phyloP scores from a whole-genome alignment of 2,888 invertebrate species.

The Polyommatus iphigenia region DNA sequence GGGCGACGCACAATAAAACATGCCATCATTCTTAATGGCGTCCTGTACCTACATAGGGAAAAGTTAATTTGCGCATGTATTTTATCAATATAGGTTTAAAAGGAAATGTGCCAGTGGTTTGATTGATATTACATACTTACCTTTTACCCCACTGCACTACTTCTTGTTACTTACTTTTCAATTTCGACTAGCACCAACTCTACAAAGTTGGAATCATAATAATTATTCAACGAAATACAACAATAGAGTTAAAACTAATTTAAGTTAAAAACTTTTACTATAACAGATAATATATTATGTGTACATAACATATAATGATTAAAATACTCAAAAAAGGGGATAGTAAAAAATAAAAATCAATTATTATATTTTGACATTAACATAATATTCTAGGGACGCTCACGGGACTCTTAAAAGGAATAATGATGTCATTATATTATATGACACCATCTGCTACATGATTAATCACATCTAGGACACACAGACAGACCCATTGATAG shows the following conservation, averaged over 20 bases:
- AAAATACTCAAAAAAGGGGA: too few species aligned
- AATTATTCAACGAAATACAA: too few species aligned
- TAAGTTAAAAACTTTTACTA: too few species aligned
- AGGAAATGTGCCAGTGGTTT: background rate
- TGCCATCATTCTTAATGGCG: conserved; percentile 19
- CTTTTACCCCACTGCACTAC: too few species aligned
- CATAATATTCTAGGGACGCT: background rate
- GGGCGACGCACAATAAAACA: conserved; percentile 25
- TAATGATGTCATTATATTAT: conserved; percentile 1
- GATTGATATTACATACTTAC: too few species aligned
- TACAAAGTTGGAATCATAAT: too few species aligned
- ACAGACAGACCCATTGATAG: conserved; percentile 1
- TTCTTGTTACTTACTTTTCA: too few species aligned
- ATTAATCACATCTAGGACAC: background rate
- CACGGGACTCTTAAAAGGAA: background rate
- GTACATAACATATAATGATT: too few species aligned
- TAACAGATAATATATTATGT: too few species aligned
- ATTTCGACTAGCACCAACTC: too few species aligned
- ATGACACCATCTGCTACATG: conserved; percentile 7
- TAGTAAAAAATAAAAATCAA: too few species aligned
- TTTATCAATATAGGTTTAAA: background rate
- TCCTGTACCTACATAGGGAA: background rate
- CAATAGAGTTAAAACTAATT: too few species aligned
- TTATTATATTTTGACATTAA: background rate
- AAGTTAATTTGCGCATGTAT: background rate